phyloP scores from a whole-genome alignment of 1,140 invertebrate species.

The Drosophila pectinifera region DNA sequence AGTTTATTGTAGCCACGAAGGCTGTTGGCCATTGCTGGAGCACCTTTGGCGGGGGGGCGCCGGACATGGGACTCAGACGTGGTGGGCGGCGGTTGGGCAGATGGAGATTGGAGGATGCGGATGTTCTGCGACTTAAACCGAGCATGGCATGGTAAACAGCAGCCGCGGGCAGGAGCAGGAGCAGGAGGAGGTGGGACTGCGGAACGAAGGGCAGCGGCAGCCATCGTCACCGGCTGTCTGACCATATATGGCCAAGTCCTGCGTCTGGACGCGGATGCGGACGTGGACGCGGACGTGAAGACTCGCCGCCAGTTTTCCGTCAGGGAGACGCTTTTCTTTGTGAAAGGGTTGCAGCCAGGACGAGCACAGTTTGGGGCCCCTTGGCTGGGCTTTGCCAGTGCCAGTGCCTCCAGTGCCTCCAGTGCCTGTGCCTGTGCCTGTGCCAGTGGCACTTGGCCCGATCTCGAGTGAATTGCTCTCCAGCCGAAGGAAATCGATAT shows the following conservation, averaged over 20 bases:
- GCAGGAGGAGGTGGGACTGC: not conserved
- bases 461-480: constrained; percentile 76
- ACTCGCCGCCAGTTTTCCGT: constrained; percentile 63
- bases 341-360: constrained; percentile 39
- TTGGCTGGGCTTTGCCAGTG: constrained; percentile 34
- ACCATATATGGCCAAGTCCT: constrained; percentile 72
- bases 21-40: constrained; percentile 50
- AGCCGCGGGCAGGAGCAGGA: constrained; percentile 36
- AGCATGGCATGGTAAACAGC: constrained; percentile 70
- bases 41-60: constrained; percentile 41
- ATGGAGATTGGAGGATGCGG: constrained; percentile 38
- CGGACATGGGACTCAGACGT: constrained; percentile 12
- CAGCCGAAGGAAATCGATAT: constrained; percentile 50
- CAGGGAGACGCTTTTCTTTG: constrained; percentile 74
- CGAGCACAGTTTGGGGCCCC: constrained; percentile 31
- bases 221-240: constrained; percentile 42
- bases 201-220: constrained; percentile 8
- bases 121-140: constrained; percentile 65
- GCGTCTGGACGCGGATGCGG: constrained; percentile 38
- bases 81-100: constrained; percentile 15
- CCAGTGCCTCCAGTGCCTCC: constrained; percentile 42
- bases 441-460: constrained; percentile 67
- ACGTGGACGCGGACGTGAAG: constrained; percentile 43
- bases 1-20: constrained; percentile 63
- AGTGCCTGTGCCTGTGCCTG: not conserved